Evolutionary conservation across 2,797 vertebrate genomes (phyloP).

Genomic region (Taenioides sp.): DNA sequence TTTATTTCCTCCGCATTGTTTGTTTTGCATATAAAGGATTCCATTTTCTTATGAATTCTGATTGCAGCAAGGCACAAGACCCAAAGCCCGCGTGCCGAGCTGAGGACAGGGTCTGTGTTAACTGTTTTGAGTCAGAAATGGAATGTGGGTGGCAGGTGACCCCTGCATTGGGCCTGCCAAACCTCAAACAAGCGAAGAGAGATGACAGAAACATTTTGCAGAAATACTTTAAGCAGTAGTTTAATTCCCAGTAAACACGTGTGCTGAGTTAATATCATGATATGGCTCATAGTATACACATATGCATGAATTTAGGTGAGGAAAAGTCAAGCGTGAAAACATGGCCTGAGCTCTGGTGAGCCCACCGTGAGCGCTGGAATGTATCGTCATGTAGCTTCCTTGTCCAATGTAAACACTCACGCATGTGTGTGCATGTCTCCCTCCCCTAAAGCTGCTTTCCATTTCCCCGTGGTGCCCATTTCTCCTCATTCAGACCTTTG

Average conservation of each 20-base stretch:
- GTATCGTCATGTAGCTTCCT: slow-evolving; percentile 62
- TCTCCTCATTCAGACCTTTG: slow-evolving; percentile 68
- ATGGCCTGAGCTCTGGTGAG: slow-evolving; percentile 68
- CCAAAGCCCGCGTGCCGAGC: slow-evolving; percentile 47
- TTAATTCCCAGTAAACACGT: slow-evolving; percentile 18
- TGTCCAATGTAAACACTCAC: slow-evolving; percentile 72
- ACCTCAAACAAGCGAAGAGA: slow-evolving; percentile 27
- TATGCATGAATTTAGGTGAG: slow-evolving; percentile 55
- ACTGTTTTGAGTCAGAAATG: slow-evolving; percentile 51
- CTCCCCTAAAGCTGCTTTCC: slow-evolving; percentile 69
- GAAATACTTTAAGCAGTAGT: background rate
- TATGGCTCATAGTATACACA: slow-evolving; percentile 29
- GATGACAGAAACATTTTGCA: slow-evolving; percentile 30
- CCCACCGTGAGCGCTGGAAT: slow-evolving; percentile 76
- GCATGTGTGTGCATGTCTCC: slow-evolving; percentile 62
- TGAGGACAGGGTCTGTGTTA: slow-evolving; percentile 45
- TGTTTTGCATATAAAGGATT: slow-evolving; percentile 82
- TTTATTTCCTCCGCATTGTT: slow-evolving; percentile 80
- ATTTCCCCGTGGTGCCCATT: slow-evolving; percentile 71
- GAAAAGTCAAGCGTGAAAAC: slow-evolving; percentile 72
- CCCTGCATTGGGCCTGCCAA: slow-evolving; percentile 42
- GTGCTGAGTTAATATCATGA: slow-evolving; percentile 25
- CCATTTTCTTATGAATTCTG: slow-evolving; percentile 79
- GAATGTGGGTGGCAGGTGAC: slow-evolving; percentile 42
- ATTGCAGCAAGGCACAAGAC: slow-evolving; percentile 66